Base-by-base conservation (phyloP, 2,113 vertebrate genomes). In the Neodontobutis hainanensis region DNA sequence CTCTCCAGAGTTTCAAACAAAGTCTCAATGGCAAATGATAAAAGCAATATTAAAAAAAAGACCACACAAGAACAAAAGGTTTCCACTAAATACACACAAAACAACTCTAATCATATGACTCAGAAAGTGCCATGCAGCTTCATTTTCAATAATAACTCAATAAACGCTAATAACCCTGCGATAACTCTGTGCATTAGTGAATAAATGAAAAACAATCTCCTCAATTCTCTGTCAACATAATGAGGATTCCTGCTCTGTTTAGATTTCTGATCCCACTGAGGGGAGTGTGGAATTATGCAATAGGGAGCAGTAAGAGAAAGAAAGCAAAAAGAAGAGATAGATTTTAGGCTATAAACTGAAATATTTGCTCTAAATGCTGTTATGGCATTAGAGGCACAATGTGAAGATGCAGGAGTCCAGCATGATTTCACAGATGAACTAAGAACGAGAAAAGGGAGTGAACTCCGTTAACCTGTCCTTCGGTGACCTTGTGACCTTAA, bases 201-300 rank as follows among this genome's bases (percentile, higher is more conserved):
- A 40, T 79, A 72, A 80, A 65, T 81, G 60, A 56, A 63, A 53
- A 5, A 15, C 58, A 69, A 80, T 68, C 81, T 68, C 65, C 77
- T 76, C 52, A 69, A 73, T 77, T 71, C 61, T 62, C 70, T 53
- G 61, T 64, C 65, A 55, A 53, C 42, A 67, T 75, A 68, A 87
- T 85, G 60, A 76, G 58, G 86, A 85, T 81, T 81, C 81, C 70
- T 52, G 4, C 63, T 57, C 70, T 75, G 62, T 79, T 88, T 85
- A 81, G 85, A 70, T 80, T 75, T 14, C 65, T 78, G 70, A 85
- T 83, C 81, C 64, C 46, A 8, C 12, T 35, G 36, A 62, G 32
- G 14, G 45, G n/a, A 53, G 69, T 48, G 38, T 27, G 15, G 10
- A 53, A 6, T 5, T 40, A 12, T 32, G 47, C 2, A 8, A 32